These are phyloP conservation scores for Pangasius larnaudii DNA, from an alignment of 2,797 vertebrate genomes.

Conservation along the genomic window DNA sequence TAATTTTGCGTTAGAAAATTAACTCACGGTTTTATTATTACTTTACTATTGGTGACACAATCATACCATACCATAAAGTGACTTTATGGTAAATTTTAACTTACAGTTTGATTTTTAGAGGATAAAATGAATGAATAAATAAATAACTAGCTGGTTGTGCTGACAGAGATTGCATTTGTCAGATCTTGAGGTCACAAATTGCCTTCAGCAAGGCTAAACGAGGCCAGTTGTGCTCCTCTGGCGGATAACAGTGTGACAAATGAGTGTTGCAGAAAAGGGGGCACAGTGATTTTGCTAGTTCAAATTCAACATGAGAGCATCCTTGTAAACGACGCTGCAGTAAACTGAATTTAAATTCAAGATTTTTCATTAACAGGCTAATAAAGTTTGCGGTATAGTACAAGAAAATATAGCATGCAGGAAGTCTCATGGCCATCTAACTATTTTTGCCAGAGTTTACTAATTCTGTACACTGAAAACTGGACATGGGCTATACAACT, in stretches of 20 bases:
- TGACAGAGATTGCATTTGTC: slow-evolving; percentile 49
- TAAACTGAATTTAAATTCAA: neutral
- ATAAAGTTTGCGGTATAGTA: neutral
- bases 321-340: neutral
- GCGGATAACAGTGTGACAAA: slow-evolving; percentile 42
- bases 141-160: slow-evolving; percentile 34
- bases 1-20: neutral
- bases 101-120: slow-evolving; percentile 3
- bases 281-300: neutral
- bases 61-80: neutral
- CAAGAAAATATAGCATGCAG: neutral
- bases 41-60: neutral
- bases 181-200: slow-evolving; percentile 49
- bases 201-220: slow-evolving; percentile 47
- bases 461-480: neutral
- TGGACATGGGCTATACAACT: neutral
- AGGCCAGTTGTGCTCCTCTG: slow-evolving; percentile 50
- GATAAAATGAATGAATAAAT: slow-evolving; percentile 24
- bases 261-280: slow-evolving; percentile 19
- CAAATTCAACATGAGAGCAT: neutral
- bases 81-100: neutral
- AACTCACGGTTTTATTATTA: neutral
- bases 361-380: neutral
- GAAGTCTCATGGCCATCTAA: neutral
- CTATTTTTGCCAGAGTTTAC: neutral